A percentile compares a stretch with the other conserved stretches of the same genome.
phyloP scores from a whole-genome alignment of 1,140 invertebrate genomes.

The Stenopsyche tienmushanensis region DNA sequence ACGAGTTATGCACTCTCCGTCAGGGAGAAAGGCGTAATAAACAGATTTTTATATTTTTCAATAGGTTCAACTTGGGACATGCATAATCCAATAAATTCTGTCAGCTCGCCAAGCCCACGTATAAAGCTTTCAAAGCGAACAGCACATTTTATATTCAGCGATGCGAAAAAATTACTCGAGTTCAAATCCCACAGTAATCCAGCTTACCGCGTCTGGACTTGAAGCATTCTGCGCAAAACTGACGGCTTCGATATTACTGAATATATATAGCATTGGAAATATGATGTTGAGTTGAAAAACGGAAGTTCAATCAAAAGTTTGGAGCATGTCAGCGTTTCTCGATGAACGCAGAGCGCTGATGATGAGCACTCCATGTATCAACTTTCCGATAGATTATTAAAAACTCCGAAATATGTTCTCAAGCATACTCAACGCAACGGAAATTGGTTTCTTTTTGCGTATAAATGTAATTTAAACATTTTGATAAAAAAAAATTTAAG shows the following conservation, averaged over 20 bases:
- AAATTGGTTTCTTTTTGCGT: too few relatives aligned
- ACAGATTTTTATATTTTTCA: background rate
- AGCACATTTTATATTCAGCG: constrained; percentile 16
- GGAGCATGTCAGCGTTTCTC: background rate
- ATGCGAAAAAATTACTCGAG: constrained; percentile 22
- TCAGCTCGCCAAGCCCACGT: background rate
- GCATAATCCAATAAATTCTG: constrained; percentile 16
- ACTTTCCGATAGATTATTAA: too few relatives aligned
- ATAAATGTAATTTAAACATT: too few relatives aligned
- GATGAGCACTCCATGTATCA: too few relatives aligned
- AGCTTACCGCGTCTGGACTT: constrained; percentile 10
- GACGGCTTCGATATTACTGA: background rate
- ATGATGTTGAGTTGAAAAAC: too few relatives aligned
- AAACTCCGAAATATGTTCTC: too few relatives aligned
- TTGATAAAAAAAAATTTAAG: too few relatives aligned
- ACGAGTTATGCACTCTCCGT: too few relatives aligned
- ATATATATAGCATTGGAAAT: too few relatives aligned
- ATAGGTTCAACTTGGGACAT: background rate
- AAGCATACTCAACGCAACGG: too few relatives aligned
- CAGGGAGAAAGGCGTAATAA: background rate
- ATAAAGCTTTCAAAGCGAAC: constrained; percentile 1
- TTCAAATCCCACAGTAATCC: constrained; percentile 19
- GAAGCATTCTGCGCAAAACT: background rate
- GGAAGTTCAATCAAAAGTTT: background rate
- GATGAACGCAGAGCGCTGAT: too few relatives aligned